phyloP scores from a whole-genome alignment of 2,888 invertebrate species.

The Spialia ferax region DNA sequence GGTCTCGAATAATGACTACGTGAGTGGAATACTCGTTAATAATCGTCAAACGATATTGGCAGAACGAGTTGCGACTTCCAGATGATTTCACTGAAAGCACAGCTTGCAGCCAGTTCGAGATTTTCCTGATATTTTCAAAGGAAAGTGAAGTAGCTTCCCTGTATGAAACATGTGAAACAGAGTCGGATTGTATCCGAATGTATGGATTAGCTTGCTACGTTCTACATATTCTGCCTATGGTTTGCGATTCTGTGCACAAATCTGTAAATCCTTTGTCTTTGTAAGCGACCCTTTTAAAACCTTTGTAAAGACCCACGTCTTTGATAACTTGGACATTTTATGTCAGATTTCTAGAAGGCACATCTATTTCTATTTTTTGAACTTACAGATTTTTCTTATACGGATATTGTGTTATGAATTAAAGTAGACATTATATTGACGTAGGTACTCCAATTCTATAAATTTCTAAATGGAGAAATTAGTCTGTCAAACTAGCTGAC shows the following conservation, averaged over 20 bases:
- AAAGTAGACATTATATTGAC: too few relatives aligned
- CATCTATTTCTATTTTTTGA: too few relatives aligned
- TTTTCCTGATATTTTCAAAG: slow-evolving; percentile 18
- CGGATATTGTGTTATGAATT: too few relatives aligned
- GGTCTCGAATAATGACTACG: slow-evolving; percentile 36
- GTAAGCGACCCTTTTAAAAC: too few relatives aligned
- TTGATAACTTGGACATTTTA: too few relatives aligned
- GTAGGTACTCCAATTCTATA: too few relatives aligned
- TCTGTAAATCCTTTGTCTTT: too few relatives aligned
- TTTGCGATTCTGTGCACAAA: not conserved
- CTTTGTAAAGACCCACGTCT: too few relatives aligned
- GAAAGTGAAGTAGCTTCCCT: not conserved
- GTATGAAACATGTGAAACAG: not conserved
- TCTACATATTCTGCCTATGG: not conserved
- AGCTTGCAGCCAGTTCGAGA: slow-evolving; percentile 4
- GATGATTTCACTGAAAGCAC: slow-evolving; percentile 21
- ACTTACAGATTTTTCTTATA: too few relatives aligned
- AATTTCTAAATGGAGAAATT: too few relatives aligned
- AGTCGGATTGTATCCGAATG: not conserved
- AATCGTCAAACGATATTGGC: slow-evolving; percentile 34
- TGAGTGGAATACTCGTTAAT: slow-evolving; percentile 33
- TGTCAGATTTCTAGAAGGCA: too few relatives aligned
- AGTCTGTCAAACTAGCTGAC: too few relatives aligned
- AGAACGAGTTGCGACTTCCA: slow-evolving; percentile 20
- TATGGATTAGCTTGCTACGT: not conserved